Evolutionary conservation across 2,113 vertebrate genomes (phyloP).

Genomic region (Puntigrus tetrazona): DNA sequence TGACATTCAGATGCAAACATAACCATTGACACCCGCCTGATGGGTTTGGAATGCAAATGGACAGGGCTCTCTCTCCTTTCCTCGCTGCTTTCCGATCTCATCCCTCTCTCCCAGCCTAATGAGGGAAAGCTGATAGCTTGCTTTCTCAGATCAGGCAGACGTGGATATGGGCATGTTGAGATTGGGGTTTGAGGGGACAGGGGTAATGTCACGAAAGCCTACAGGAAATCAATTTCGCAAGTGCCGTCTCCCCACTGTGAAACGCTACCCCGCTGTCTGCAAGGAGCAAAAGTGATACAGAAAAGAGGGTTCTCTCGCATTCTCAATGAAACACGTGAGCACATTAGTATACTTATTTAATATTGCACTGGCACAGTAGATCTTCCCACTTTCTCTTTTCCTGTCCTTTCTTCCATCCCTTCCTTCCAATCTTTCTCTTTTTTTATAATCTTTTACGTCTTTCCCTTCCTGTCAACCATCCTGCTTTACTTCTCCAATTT

Average conservation of each 20-base stretch:
- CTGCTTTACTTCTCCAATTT: not conserved
- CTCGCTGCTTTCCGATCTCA: slow-evolving; percentile 7
- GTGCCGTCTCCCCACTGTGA: slow-evolving; percentile 13
- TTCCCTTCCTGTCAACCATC: not conserved
- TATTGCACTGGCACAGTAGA: not conserved
- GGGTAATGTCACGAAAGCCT: slow-evolving; percentile 20
- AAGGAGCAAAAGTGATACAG: not conserved
- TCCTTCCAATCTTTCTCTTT: not conserved
- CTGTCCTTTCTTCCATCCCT: not conserved
- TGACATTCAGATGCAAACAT: slow-evolving; percentile 67
- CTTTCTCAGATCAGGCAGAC: slow-evolving; percentile 31
- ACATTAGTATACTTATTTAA: not conserved
- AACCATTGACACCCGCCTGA: slow-evolving; percentile 57
- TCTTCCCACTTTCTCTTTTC: not conserved
- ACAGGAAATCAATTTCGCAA: slow-evolving; percentile 34
- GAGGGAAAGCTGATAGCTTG: slow-evolving; percentile 38
- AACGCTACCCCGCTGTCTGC: not conserved
- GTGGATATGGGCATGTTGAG: slow-evolving; percentile 32
- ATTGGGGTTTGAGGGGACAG: slow-evolving; percentile 41
- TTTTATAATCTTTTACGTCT: not conserved
- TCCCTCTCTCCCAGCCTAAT: slow-evolving; percentile 30
- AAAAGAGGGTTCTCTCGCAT: not conserved
- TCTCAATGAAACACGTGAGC: not conserved
- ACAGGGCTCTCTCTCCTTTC: not conserved
- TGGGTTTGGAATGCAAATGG: slow-evolving; percentile 61